phyloP scores from a whole-genome alignment of 2,797 vertebrate genomes.

The Pangasius larnaudii region DNA sequence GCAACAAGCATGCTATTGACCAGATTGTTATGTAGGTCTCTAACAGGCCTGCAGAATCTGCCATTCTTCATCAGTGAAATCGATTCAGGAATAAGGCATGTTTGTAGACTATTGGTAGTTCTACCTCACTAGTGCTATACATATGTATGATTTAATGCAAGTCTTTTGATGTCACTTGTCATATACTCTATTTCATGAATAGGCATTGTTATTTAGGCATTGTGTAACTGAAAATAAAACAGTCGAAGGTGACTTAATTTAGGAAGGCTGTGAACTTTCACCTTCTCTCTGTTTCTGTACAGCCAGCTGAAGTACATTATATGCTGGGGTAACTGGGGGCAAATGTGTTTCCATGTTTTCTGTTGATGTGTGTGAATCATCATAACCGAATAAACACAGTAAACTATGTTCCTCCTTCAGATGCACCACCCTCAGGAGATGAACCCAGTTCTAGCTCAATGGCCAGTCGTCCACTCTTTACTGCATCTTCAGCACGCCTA shows the following conservation, averaged over 20 bases:
- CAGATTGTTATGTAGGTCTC: neutral
- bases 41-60: neutral
- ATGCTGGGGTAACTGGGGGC: neutral
- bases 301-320: neutral
- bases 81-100: neutral
- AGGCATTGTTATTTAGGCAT: neutral
- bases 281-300: neutral
- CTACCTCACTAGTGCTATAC: neutral
- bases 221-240: neutral
- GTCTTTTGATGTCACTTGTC: neutral
- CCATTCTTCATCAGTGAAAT: neutral
- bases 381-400: neutral
- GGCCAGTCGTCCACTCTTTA: slow-evolving; percentile 64
- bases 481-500: slow-evolving; percentile 63
- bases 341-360: neutral
- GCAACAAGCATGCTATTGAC: neutral
- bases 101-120: neutral
- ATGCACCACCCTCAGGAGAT: slow-evolving; percentile 67
- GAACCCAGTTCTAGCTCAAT: slow-evolving; percentile 66
- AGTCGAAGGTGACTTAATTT: neutral
- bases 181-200: neutral
- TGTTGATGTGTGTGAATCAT: neutral
- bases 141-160: neutral
- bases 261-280: neutral
- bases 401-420: slow-evolving; percentile 52